Conservation (phyloP, 2,113 vertebrate species). For the Galemys pyrenaicus region DNA sequence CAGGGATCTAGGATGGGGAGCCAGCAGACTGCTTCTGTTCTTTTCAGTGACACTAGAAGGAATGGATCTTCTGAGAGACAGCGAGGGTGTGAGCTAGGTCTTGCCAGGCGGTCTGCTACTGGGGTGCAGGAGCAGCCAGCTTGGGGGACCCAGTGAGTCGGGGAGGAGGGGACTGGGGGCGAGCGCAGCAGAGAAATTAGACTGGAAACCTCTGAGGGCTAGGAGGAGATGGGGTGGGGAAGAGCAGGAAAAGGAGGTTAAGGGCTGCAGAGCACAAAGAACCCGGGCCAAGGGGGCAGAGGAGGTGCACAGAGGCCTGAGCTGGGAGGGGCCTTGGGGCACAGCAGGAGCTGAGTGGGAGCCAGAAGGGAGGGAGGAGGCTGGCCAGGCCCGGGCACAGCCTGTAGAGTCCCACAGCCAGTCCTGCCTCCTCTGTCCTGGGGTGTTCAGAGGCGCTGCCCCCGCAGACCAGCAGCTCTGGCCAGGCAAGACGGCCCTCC, state of each 20-base stretch:
- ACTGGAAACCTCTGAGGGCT: neutral
- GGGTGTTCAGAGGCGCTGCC: too few species aligned
- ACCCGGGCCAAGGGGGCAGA: accelerated
- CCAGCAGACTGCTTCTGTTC: neutral
- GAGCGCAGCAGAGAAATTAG: neutral
- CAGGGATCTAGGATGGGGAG: too few species aligned
- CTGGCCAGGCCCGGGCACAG: too few species aligned
- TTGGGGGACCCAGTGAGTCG: too few species aligned
- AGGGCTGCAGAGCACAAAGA: neutral
- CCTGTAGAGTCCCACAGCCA: too few species aligned
- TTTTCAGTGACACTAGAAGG: neutral
- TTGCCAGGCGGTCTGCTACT: neutral
- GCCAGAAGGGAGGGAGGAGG: too few species aligned
- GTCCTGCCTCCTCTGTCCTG: too few species aligned
- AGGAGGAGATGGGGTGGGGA: too few species aligned
- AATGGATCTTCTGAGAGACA: too few species aligned
- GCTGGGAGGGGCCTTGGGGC: neutral
- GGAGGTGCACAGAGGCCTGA: neutral
- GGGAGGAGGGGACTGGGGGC: neutral
- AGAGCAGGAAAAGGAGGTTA: neutral
- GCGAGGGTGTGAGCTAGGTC: neutral
- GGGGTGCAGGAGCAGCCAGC: accelerated
- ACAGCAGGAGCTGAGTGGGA: too few species aligned
- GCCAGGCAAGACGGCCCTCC: too few species aligned
- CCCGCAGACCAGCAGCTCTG: too few species aligned